Base-by-base conservation (phyloP, 1,140 invertebrate species). In the Nomia melanderi region DNA sequence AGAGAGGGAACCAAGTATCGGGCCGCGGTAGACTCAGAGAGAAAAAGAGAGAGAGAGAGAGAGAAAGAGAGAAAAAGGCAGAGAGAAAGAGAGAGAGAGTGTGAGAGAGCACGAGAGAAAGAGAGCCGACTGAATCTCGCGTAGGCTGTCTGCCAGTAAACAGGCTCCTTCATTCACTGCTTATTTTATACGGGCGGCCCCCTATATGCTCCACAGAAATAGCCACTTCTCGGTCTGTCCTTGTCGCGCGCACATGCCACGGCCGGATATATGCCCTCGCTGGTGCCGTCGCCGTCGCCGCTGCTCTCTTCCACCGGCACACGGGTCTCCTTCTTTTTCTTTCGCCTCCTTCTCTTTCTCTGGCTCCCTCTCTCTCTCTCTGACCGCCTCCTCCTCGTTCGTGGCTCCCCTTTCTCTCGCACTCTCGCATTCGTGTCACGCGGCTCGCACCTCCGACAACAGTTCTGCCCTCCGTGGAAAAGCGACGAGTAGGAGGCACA, bases 101-200 rank as follows among this genome's bases (percentile, higher is more conserved):
- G 53, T 39, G 54, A 70, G 56, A 69, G 71, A 54, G 76, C 63
- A 72, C 27, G 72, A 77, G 82, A 79, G 73, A 81, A 77, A 73
- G 74, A 83, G 81, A 74, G 39, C 36, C 69, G 77, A 80, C 78
- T 83, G 84, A 87, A 88, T 85, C 81, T 91, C 87, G 89, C 89
- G 89, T 90, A 90, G 89, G 87, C 85, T 78, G 86, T 79, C 80
- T 88, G 88, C 88, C 87, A 87, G 90, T 90, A 90, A 90, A 90
- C 86, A 90, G 89, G 86, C 90, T 90, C 84, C 88, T 92, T 92
- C 90, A 91, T 91, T 90, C 89, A 91, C 85, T 84, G 89, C 87
- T 90, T 89, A 89, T 90, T 89, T 90, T 89, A 89, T 87, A 89
- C 88, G 84, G 77, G 71, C 83, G 84, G 86, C 79, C 84, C 84